These are phyloP conservation scores for Molossus molossus DNA, from an alignment of 2,797 vertebrate species.

Conservation along the genomic window DNA sequence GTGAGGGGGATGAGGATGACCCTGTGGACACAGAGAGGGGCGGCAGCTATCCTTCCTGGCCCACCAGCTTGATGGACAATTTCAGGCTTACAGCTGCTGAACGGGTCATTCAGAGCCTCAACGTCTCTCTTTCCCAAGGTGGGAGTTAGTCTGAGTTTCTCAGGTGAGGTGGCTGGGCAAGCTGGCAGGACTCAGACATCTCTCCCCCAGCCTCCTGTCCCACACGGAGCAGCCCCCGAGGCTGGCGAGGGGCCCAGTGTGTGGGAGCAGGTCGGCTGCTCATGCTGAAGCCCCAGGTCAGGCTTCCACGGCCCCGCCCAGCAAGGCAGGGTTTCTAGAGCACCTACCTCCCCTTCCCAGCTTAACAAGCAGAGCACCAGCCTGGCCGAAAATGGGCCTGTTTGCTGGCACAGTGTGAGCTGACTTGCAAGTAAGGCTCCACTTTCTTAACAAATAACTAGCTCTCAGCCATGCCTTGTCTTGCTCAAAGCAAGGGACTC, in stretches of 20 bases:
- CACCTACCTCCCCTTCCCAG: not conserved
- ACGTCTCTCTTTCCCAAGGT: not conserved
- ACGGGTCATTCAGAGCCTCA: not conserved
- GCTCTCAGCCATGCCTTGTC: not conserved
- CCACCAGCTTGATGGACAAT: not conserved
- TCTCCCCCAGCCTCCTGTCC: not conserved
- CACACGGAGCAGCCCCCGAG: not conserved
- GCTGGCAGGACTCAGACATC: not conserved
- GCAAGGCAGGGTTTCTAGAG: constrained; percentile 16
- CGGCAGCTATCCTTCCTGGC: not conserved
- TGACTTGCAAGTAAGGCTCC: constrained; percentile 69
- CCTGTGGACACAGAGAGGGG: not conserved
- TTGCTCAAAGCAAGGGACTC: not conserved
- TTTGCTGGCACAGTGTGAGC: constrained; percentile 31
- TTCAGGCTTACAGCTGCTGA: not conserved
- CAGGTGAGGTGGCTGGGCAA: not conserved
- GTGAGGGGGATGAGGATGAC: not conserved
- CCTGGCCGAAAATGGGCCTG: not conserved
- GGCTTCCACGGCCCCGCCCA: not conserved
- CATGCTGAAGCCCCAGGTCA: not conserved
- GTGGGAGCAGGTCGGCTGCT: not conserved
- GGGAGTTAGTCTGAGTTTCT: not conserved
- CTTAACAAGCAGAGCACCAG: not conserved
- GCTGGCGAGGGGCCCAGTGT: not conserved
- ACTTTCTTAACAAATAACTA: not conserved